Conservation (phyloP, 37 sponge, comb jelly and placozoan genomes). For the Eunapius fragilis region DNA sequence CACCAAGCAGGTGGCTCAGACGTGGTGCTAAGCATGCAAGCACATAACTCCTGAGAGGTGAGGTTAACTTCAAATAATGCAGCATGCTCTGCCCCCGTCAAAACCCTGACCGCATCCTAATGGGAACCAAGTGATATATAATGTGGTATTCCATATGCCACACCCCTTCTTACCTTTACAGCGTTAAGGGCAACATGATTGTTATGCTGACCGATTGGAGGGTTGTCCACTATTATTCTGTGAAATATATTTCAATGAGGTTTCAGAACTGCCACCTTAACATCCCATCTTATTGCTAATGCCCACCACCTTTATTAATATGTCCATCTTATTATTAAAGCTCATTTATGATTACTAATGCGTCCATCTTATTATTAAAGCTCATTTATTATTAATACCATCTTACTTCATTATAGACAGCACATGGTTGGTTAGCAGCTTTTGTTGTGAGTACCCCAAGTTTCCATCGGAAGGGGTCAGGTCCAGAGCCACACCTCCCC, state of each 20-base stretch:
- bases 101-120: background rate
- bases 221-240: background rate
- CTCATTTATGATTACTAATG: no score
- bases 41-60: slow-evolving; percentile 45
- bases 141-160: no score
- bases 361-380: no score
- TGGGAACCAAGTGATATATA: background rate
- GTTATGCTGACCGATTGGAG: background rate
- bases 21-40: slow-evolving; percentile 16
- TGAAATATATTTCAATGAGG: background rate
- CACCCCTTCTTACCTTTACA: background rate
- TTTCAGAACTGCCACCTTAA: background rate
- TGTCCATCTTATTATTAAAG: no score
- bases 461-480: background rate
- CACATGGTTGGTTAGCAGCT: background rate
- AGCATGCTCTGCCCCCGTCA: slow-evolving; percentile 28
- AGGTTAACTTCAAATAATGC: slow-evolving; percentile 58
- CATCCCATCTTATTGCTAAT: no score
- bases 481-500: slow-evolving; percentile 7
- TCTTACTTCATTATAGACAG: slow-evolving; percentile 1
- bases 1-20: slow-evolving; percentile 2
- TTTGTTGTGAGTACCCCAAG: background rate
- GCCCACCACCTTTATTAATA: no score
- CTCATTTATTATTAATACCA: no score
- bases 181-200: background rate